phyloP scores from a whole-genome alignment of 2,797 vertebrate genomes.

The Hippoglossus hippoglossus region DNA sequence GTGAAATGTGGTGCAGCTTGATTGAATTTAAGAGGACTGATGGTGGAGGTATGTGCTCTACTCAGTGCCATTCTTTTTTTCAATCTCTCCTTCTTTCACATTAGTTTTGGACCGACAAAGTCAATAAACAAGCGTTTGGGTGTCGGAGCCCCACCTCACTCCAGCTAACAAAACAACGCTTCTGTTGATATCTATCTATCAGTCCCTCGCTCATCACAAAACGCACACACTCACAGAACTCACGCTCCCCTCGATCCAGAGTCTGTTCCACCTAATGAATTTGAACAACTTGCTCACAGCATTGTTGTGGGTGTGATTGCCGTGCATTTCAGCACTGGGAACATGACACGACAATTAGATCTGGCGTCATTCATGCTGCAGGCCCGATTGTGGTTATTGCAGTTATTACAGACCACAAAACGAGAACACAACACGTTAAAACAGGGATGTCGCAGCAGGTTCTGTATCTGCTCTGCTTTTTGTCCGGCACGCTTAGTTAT shows the following conservation, averaged over 20 bases:
- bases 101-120: conserved; percentile 52
- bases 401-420: conserved; percentile 69
- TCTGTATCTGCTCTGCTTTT: conserved; percentile 40
- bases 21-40: too few species aligned
- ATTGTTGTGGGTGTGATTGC: conserved; percentile 46
- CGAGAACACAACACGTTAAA: conserved; percentile 54
- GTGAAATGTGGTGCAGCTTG: too few species aligned
- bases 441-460: conserved; percentile 52
- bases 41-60: too few species aligned
- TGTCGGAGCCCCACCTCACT: conserved; percentile 67
- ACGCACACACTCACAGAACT: conserved; percentile 25
- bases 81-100: neutral
- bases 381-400: conserved; percentile 67
- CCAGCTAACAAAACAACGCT: conserved; percentile 77
- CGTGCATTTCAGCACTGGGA: conserved; percentile 47
- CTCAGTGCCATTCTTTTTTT: too few species aligned
- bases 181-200: conserved; percentile 58
- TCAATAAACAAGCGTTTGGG: conserved; percentile 73
- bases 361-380: conserved; percentile 61
- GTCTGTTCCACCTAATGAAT: conserved; percentile 35
- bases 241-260: conserved; percentile 5
- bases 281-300: conserved; percentile 37
- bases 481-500: conserved; percentile 33
- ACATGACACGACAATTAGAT: conserved; percentile 72
- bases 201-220: conserved; percentile 54